These are phyloP conservation scores for Sarcophaga carnaria DNA, from an alignment of 2,888 invertebrate species.

Conservation along the genomic window DNA sequence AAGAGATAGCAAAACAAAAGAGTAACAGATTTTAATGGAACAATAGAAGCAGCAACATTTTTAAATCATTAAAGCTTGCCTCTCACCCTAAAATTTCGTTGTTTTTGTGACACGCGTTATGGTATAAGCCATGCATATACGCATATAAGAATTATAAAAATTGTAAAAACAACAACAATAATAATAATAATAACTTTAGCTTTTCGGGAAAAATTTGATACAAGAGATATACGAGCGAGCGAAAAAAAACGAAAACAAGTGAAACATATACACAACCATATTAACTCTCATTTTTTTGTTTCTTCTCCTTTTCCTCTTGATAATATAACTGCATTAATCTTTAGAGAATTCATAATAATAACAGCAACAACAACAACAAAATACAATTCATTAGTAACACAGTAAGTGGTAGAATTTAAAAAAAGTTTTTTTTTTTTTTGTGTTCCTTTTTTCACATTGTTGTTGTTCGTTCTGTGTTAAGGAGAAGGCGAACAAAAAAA, in stretches of 20 bases:
- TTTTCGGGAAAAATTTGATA: background rate
- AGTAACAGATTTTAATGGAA: slow-evolving; percentile 17
- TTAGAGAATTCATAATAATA: slow-evolving; percentile 16
- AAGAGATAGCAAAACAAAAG: slow-evolving; percentile 27
- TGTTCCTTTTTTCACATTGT: background rate
- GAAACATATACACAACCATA: background rate
- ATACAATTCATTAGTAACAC: slow-evolving; percentile 56
- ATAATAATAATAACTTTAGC: background rate
- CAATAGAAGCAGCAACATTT: background rate
- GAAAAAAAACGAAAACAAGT: background rate
- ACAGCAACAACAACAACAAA: slow-evolving; percentile 21
- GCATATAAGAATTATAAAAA: background rate
- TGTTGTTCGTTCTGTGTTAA: slow-evolving; percentile 38
- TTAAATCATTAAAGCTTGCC: slow-evolving; percentile 50
- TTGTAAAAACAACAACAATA: background rate
- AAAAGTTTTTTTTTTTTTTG: background rate
- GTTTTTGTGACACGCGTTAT: slow-evolving; percentile 61
- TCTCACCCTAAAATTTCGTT: slow-evolving; percentile 57
- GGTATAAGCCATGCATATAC: slow-evolving; percentile 28
- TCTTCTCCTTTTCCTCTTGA: too few species aligned
- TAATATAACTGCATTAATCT: slow-evolving; percentile 46
- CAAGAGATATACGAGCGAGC: background rate
- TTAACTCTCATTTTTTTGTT: background rate
- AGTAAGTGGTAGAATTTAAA: slow-evolving; percentile 48
- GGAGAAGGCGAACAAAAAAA: background rate